These are phyloP conservation scores for Aphaenogaster ashmeadi DNA, from an alignment of 1,140 invertebrate genomes.

Conservation along the genomic window DNA sequence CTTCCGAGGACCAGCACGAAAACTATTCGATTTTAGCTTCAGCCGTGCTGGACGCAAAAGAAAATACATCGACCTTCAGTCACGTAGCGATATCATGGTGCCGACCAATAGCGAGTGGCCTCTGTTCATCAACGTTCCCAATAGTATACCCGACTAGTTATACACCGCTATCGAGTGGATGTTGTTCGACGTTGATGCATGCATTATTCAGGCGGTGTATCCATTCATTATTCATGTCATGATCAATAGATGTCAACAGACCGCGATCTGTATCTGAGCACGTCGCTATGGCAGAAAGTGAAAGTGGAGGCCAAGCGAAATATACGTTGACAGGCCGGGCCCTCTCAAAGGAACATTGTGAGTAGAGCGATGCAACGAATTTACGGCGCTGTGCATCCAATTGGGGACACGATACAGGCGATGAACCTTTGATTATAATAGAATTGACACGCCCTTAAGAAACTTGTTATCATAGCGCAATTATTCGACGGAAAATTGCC, in stretches of 20 bases:
- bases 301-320: constrained; percentile 67
- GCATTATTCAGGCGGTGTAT: constrained; percentile 81
- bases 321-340: constrained; percentile 18
- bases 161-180: constrained; percentile 73
- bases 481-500: neutral
- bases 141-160: constrained; percentile 64
- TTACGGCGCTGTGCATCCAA: neutral
- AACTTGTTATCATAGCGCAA: constrained; percentile 4
- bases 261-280: constrained; percentile 79
- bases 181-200: constrained; percentile 80
- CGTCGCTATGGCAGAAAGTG: constrained; percentile 71
- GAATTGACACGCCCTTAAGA: constrained; percentile 13
- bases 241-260: constrained; percentile 82
- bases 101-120: constrained; percentile 36
- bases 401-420: neutral
- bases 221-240: constrained; percentile 83
- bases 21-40: constrained; percentile 10
- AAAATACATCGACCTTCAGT: constrained; percentile 26
- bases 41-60: neutral
- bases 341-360: constrained; percentile 46
- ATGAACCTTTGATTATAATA: constrained; percentile 2
- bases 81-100: constrained; percentile 48
- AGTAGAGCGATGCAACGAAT: constrained; percentile 27
- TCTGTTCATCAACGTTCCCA: constrained; percentile 70
- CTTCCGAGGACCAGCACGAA: neutral